A percentile compares a stretch with the other conserved stretches of the same genome.
Evolutionary conservation across 2,888 invertebrate genomes (phyloP).

Genomic region (Acrobeloides nanus): DNA sequence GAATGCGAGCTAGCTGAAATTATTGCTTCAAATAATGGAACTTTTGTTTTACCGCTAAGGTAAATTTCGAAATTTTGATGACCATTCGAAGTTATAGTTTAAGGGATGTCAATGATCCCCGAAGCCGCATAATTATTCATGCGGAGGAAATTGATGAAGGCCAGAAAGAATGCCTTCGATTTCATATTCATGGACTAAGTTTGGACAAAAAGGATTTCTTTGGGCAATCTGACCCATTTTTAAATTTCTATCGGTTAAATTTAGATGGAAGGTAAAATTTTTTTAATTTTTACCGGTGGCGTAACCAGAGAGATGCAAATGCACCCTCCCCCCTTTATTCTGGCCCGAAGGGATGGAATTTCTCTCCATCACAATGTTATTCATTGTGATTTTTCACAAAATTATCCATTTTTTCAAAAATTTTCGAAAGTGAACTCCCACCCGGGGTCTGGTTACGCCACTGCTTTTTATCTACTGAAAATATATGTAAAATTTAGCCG

Average conservation of each 20-base stretch:
- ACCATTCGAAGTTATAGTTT: too few relatives aligned
- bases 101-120: conserved; percentile 28
- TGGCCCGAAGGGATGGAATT: too few relatives aligned
- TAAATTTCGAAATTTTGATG: too few relatives aligned
- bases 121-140: conserved; percentile 25
- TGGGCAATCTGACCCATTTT: conserved; percentile 46
- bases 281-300: too few relatives aligned
- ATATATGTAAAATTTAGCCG: conserved; percentile 18
- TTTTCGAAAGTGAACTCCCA: too few relatives aligned
- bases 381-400: too few relatives aligned
- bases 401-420: too few relatives aligned
- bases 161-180: conserved; percentile 21
- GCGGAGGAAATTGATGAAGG: conserved; percentile 40
- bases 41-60: conserved; percentile 18
- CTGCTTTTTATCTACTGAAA: too few relatives aligned
- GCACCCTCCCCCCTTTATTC: too few relatives aligned
- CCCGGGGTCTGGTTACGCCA: too few relatives aligned
- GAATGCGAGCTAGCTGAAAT: conserved; percentile 61
- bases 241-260: conserved; percentile 39
- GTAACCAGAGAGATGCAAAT: too few relatives aligned
- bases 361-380: too few relatives aligned
- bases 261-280: conserved; percentile 33
- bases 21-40: conserved; percentile 47
- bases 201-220: conserved; percentile 46
- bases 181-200: conserved; percentile 22